Evolutionary conservation across 2,113 vertebrate genomes (phyloP).

Genomic region (Xiphophorus maculatus): DNA sequence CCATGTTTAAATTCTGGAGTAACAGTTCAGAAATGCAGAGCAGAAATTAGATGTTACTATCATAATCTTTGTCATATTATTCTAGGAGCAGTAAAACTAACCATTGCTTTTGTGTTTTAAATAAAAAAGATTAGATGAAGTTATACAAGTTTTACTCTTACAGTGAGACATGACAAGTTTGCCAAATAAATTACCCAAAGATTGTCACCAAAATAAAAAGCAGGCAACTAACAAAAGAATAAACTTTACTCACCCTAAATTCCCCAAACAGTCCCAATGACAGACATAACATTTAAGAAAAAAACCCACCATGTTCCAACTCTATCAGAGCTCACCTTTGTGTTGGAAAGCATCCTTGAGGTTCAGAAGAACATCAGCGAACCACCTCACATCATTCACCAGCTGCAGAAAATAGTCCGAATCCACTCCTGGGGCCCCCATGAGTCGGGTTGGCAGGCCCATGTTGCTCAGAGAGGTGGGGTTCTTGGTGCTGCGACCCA

Average conservation of each 20-base stretch:
- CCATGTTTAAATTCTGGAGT: too few species aligned
- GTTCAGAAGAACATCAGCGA: constrained; percentile 90
- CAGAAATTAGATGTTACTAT: too few species aligned
- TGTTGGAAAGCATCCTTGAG: constrained; percentile 91
- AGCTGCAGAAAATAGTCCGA: constrained; percentile 93
- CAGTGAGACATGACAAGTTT: not conserved
- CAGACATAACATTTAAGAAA: not conserved
- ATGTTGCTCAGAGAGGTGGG: constrained; percentile 81
- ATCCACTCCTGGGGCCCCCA: constrained; percentile 84
- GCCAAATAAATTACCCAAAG: not conserved
- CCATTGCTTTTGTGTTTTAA: too few species aligned
- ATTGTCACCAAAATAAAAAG: not conserved
- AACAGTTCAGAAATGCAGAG: too few species aligned
- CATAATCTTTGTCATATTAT: too few species aligned
- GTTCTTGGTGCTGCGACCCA: constrained; percentile 83
- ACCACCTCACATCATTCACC: constrained; percentile 92
- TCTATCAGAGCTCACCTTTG: constrained; percentile 85
- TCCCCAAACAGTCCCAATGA: not conserved
- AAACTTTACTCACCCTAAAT: not conserved
- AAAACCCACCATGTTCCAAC: constrained; percentile 77
- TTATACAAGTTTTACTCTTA: not conserved
- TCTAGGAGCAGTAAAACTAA: too few species aligned
- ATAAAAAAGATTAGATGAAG: too few species aligned
- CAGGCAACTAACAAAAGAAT: not conserved
- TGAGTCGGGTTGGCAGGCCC: constrained; percentile 76